Base-by-base conservation (phyloP, 37 sponge, comb jelly and placozoan genomes). In the Spongilla lacustris region DNA sequence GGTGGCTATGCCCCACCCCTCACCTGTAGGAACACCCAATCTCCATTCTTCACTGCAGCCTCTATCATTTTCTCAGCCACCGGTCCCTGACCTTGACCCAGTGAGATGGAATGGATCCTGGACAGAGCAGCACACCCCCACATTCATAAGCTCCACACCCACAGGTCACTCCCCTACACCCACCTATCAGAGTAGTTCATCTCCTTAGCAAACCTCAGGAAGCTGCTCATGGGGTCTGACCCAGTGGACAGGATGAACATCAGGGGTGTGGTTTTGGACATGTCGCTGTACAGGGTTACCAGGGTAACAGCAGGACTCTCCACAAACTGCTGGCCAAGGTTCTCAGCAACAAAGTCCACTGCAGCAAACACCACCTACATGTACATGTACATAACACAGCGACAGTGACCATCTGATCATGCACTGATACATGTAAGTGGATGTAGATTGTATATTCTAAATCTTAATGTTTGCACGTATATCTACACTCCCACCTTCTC, bases 11-110 rank as follows among this genome's bases (percentile, higher is more conserved):
- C n/a, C n/a, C n/a, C n/a, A n/a, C n/a, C n/a, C 34, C 36, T 10
- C 66, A 92, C 92, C 89, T 98, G 99, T 5, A 99, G 84, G 89
- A 99, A 99, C 8, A 99, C 92, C 99, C 99, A 99, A 73, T 97
- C 96, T 6, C 99, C 99, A 74, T 80, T 89, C 14, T 74, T 78
- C 23, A 79, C 94, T 19, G 99, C 99, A 70, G 75, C 80, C 14
- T 80, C 36, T 25, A 99, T 95, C 92, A 99, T 84, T 31, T 88
- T 97, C 83, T 95, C 98, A 48, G 99, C 99, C 41, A 97, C 89
- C 13, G 99, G 99, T n/a, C 99, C 99, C 75, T 96, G 98, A 14
- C 99, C 99, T 76, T 99, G 99, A 33, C 99, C 99, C 33, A 99
- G 93, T 24, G 99, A 99, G 28, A 99, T 99, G 31, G 99, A 80